Conservation (phyloP, 2,888 invertebrate species). For the Pemphredon lugubris region DNA sequence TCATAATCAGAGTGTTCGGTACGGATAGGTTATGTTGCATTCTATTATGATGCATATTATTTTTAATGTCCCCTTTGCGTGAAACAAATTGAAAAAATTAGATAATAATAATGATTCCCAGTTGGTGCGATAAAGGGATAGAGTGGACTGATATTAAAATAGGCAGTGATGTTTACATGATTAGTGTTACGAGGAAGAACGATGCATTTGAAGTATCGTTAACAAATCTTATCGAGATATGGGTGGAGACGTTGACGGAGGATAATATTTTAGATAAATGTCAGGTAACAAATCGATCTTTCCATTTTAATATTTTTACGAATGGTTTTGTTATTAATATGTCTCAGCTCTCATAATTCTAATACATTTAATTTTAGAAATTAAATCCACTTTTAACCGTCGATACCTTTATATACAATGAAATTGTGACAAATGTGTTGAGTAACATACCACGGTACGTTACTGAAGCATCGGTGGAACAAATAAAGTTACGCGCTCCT, state of each 20-base stretch:
- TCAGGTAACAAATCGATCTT: constrained; percentile 54
- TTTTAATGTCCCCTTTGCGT: too few species aligned
- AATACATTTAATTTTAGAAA: constrained; percentile 57
- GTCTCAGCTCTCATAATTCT: background rate
- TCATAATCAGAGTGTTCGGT: too few species aligned
- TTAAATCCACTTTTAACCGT: constrained; percentile 72
- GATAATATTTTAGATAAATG: constrained; percentile 63
- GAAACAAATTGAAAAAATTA: too few species aligned
- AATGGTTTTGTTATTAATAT: background rate
- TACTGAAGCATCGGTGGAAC: constrained; percentile 46
- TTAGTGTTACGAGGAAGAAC: constrained; percentile 44
- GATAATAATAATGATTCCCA: constrained; percentile 16
- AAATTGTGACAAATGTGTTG: constrained; percentile 65
- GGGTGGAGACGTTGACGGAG: constrained; percentile 60
- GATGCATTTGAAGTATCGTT: constrained; percentile 51
- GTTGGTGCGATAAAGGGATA: constrained; percentile 16
- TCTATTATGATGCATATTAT: too few species aligned
- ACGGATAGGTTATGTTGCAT: too few species aligned
- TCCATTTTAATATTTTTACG: too few species aligned
- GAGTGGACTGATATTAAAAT: constrained; percentile 58
- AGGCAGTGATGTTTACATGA: constrained; percentile 39
- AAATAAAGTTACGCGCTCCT: constrained; percentile 64
- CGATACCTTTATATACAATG: constrained; percentile 59
- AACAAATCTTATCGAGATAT: constrained; percentile 64
- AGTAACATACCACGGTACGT: constrained; percentile 65